phyloP scores from a whole-genome alignment of 2,888 invertebrate genomes.

The Osedax frankpressi region DNA sequence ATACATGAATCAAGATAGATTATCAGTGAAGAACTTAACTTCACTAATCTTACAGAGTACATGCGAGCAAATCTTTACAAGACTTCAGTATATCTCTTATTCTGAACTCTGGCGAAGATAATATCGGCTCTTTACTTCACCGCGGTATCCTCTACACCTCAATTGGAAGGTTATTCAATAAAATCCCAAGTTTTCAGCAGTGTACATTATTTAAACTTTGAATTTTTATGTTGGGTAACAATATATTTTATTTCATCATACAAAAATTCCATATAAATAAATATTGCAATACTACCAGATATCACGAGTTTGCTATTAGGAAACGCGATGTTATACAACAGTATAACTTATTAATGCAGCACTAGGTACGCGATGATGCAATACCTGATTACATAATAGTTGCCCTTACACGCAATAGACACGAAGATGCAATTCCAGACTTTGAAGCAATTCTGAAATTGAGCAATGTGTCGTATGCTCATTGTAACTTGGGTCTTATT shows the following conservation, averaged over 20 bases:
- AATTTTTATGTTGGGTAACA: no score
- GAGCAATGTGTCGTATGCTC: slow-evolving; percentile 41
- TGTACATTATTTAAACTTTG: no score
- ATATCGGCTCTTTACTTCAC: slow-evolving; percentile 41
- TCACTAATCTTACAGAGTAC: slow-evolving; percentile 42
- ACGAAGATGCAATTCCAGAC: slow-evolving; percentile 44
- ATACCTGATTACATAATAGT: no score
- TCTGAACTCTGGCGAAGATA: slow-evolving; percentile 40
- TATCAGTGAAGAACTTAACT: no score
- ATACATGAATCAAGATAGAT: no score
- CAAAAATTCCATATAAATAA: no score
- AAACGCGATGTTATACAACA: no score
- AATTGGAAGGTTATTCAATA: slow-evolving; percentile 34
- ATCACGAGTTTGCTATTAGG: no score
- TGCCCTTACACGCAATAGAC: slow-evolving; percentile 31
- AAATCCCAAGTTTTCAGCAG: not conserved
- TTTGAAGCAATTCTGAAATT: slow-evolving; percentile 43
- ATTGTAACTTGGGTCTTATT: slow-evolving; percentile 44
- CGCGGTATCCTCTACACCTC: slow-evolving; percentile 43
- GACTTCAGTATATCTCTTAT: slow-evolving; percentile 45
- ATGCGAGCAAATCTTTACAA: slow-evolving; percentile 41
- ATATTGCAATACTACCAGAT: no score
- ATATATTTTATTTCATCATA: no score
- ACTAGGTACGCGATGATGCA: no score
- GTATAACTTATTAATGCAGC: no score